Evolutionary conservation across 2,888 invertebrate genomes (phyloP), one percentile per base, ranked within the genome.

Genomic region (Agrenia bidenticulata): DNA sequence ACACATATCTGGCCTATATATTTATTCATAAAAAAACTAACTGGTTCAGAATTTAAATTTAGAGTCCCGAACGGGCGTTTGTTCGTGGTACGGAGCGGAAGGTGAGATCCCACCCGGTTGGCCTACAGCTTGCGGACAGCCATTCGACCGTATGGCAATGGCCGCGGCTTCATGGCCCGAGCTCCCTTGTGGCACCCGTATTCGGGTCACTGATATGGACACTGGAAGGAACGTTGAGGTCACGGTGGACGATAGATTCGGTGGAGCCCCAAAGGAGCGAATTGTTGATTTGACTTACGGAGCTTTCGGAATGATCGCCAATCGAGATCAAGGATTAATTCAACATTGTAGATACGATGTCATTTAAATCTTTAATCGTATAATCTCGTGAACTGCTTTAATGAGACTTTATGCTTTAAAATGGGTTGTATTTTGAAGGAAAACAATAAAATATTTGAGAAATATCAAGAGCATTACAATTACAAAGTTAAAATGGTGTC

Each of bases 91-190:
- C 24, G 73, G 73, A 1, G 73, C 68, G 9, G 70, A 68, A 50
- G 73, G 72, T 9, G 73, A 73, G 63, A 73, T 73, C 59, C 73
- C 73, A 5, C 66, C 59, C 32, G 73, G 72, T 23, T 64, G 64
- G 62, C 67, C 68, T 0, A 72, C 72, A 26, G 69, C 72, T n/a
- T 70, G 69, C 39, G 63, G 53, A 4, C 9, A 41, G 19, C 57
- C 23, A 4, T 74, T 74, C 49, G 69, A 72, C 21, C 62, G 72
- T 1, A 62, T 63, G 26, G 68, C 63, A 17, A 71, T 68, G 71
- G 39, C 50, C 2, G 60, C 68, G 1, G 64, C 68, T 23, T 49
- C 60, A n/a, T 56, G 61, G 58, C 41, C 63, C 23, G 68, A 67
- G 56, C 24, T 73, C 17, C 69, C 70, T 4, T 70, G 68, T 23